phyloP scores from a whole-genome alignment of 2,797 vertebrate genomes.

The Sebastes wilsoni region DNA sequence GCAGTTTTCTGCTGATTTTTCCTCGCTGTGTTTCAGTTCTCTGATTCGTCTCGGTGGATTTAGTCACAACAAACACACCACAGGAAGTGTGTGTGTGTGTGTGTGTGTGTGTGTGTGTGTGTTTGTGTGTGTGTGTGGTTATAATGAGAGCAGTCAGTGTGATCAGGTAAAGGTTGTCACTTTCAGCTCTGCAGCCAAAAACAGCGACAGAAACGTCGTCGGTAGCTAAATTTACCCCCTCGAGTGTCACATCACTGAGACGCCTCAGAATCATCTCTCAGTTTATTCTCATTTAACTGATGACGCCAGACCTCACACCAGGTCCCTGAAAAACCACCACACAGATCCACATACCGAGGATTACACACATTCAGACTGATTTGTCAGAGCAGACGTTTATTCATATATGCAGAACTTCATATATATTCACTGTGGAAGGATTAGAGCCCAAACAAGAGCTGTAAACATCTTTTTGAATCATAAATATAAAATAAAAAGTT shows the following conservation, averaged over 20 bases:
- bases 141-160: neutral
- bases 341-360: neutral
- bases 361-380: neutral
- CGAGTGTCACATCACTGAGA: neutral
- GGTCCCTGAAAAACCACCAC: neutral
- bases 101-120: neutral
- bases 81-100: neutral
- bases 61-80: neutral
- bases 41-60: constrained; percentile 4
- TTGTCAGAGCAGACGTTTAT: neutral
- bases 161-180: neutral
- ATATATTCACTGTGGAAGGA: neutral
- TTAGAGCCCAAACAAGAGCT: too few relatives aligned
- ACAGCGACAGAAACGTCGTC: neutral
- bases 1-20: neutral
- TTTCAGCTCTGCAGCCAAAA: neutral
- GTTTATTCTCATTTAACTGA: neutral
- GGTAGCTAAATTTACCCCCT: neutral
- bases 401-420: neutral
- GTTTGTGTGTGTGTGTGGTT: neutral
- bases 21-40: neutral
- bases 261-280: neutral
- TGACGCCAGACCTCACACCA: neutral
- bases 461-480: too few relatives aligned
- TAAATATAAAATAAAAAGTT: too few relatives aligned